Evolutionary conservation across 2,888 invertebrate species (phyloP), one percentile per base, ranked within the genome.

Genomic region (Drosophila pseudotakahashii): DNA sequence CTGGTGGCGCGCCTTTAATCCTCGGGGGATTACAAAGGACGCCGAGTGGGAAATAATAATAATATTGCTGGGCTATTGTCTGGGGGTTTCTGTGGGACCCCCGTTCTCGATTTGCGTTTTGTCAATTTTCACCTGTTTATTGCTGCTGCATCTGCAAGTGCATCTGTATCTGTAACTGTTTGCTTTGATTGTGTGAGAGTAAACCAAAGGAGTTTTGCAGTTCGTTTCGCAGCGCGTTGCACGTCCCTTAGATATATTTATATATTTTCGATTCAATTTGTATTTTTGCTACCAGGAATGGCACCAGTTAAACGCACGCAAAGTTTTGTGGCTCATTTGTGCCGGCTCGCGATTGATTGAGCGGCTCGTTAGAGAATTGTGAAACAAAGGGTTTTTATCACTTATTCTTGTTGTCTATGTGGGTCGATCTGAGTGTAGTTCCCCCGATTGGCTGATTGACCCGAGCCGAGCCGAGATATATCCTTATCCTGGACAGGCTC

Each of bases 1-100:
- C 60, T 82, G 61, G 66, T 70, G 84, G 85, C 80, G 58, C 72
- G 58, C 58, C 78, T 88, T 85, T 84, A 84, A 85, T 88, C 70
- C 87, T 78, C 84, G 78, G 1, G n/a, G 80, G 70, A 82, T 82
- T 84, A 84, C 78, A 80, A 88, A 84, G 79, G 58, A 74, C 71
- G 70, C 76, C 59, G 58, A 61, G 54, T 71, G 55, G 61, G 42
- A 88, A 85, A 88, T 83, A 88, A 79, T 76, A 80, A 86, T 80
- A 81, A 85, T 78, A 72, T 90, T 78, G 76, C 84, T 87, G 90
- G 90, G 88, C 90, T 90, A 90, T 90, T 90, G 89, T 84, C 75
- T 87, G 88, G 82, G 84, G 61, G 41, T 39, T 19, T 19, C 51
- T 44, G 14, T 37, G 45, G 39, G 26, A 36, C 42, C 76, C 51